phyloP scores from a whole-genome alignment of 2,888 invertebrate species.

The Rhagonycha fulva region DNA sequence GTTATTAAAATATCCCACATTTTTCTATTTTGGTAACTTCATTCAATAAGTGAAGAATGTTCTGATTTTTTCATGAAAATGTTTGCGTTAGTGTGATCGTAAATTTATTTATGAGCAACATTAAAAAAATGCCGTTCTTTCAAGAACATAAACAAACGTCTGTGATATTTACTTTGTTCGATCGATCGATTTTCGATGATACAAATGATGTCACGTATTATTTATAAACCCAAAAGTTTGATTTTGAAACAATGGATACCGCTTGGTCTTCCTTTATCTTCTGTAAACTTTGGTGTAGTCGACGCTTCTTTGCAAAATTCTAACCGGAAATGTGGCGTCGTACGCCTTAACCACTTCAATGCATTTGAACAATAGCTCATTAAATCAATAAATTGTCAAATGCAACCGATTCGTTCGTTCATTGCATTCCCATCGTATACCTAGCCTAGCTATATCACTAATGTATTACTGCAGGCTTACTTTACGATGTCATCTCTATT shows the following conservation, averaged over 20 bases:
- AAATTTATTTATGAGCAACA: background rate
- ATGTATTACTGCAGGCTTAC: slow-evolving; percentile 10
- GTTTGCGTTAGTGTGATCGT: background rate
- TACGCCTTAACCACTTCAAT: slow-evolving; percentile 53
- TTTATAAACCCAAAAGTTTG: background rate
- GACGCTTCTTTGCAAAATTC: slow-evolving; percentile 43
- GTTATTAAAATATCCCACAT: background rate
- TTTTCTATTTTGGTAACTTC: background rate
- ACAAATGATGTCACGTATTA: background rate
- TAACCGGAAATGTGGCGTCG: slow-evolving; percentile 51
- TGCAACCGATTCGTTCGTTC: slow-evolving; percentile 31
- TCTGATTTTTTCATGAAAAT: background rate
- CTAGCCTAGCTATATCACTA: background rate
- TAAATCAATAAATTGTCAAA: slow-evolving; percentile 52
- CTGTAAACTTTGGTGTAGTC: slow-evolving; percentile 9
- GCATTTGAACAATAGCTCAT: slow-evolving; percentile 52
- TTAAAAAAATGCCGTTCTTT: background rate
- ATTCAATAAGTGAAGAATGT: background rate
- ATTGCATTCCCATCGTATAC: slow-evolving; percentile 20
- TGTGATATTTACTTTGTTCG: background rate
- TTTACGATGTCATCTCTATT: slow-evolving; percentile 26
- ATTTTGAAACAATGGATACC: background rate
- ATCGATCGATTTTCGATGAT: background rate
- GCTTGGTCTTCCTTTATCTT: background rate
- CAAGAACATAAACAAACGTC: background rate